These are phyloP conservation scores for Pseudococcus viburni DNA, from an alignment of 2,888 invertebrate species.

Conservation along the genomic window DNA sequence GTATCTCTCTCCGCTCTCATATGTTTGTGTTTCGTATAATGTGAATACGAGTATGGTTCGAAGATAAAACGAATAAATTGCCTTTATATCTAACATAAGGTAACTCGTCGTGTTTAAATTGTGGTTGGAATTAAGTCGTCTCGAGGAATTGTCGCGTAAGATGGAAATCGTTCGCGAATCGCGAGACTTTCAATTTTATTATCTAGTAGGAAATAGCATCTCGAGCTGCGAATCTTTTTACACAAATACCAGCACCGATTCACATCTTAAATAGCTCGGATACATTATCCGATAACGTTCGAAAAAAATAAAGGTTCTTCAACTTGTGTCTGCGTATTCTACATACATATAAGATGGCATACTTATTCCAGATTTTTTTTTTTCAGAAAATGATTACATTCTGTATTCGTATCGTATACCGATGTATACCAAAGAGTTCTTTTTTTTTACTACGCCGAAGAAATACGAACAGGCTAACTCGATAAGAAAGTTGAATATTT, in stretches of 20 bases:
- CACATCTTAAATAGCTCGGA: slow-evolving; percentile 10
- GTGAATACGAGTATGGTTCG: background rate
- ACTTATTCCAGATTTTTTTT: background rate
- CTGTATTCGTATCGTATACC: background rate
- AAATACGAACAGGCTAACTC: background rate
- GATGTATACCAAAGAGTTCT: background rate
- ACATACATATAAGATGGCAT: background rate
- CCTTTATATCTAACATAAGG: slow-evolving; percentile 39
- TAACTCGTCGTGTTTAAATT: slow-evolving; percentile 49
- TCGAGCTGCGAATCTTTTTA: background rate
- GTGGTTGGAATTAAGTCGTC: slow-evolving; percentile 31
- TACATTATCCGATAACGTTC: background rate
- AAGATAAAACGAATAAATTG: slow-evolving; percentile 57
- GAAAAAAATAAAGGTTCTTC: background rate
- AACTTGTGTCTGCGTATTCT: background rate
- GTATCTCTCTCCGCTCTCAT: background rate
- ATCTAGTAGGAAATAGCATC: background rate
- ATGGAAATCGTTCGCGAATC: slow-evolving; percentile 26
- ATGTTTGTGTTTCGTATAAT: slow-evolving; percentile 46
- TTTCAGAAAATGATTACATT: background rate
- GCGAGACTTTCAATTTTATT: slow-evolving; percentile 23
- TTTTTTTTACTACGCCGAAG: background rate
- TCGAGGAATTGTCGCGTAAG: slow-evolving; percentile 24
- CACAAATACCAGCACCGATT: background rate
- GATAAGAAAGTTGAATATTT: slow-evolving; percentile 39